phyloP scores from a whole-genome alignment of 1,140 invertebrate genomes.

The Mycetomoellerius zeteki region DNA sequence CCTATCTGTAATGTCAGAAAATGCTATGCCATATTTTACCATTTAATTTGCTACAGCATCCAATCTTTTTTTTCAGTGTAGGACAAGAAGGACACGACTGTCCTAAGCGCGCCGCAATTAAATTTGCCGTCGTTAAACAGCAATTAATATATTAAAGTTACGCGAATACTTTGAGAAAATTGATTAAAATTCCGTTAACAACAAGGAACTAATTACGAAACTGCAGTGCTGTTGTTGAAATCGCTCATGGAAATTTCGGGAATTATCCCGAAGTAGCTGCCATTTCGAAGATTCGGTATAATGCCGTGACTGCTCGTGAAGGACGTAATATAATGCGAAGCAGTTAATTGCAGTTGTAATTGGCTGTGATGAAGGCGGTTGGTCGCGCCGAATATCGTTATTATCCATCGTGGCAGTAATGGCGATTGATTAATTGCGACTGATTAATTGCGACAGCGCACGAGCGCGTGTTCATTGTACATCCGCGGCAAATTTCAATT shows the following conservation, averaged over 20 bases:
- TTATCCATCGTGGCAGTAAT: slow-evolving; percentile 49
- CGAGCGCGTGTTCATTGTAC: slow-evolving; percentile 9
- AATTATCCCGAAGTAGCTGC: slow-evolving; percentile 61
- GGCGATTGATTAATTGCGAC: slow-evolving; percentile 57
- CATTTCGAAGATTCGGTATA: slow-evolving; percentile 58
- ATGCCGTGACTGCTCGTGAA: slow-evolving; percentile 18
- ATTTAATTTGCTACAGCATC: no score
- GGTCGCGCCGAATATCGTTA: slow-evolving; percentile 48
- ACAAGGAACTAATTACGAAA: slow-evolving; percentile 66
- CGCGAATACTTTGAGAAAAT: slow-evolving; percentile 48
- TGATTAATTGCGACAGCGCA: slow-evolving; percentile 55
- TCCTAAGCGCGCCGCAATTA: not conserved
- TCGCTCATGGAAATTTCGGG: slow-evolving; percentile 62
- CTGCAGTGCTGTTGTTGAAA: slow-evolving; percentile 44
- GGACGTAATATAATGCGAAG: slow-evolving; percentile 53
- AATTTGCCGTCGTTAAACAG: slow-evolving; percentile 37
- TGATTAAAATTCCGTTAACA: slow-evolving; percentile 67
- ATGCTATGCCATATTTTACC: no score
- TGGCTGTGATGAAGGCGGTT: slow-evolving; percentile 31
- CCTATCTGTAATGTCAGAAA: no score
- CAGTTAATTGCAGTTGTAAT: slow-evolving; percentile 65
- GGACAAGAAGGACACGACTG: not conserved
- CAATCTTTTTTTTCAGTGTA: no score
- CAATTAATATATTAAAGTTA: slow-evolving; percentile 36
- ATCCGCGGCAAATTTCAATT: slow-evolving; percentile 50